phyloP scores from a whole-genome alignment of 2,888 invertebrate genomes.

The Aphidoletes aphidimyza region DNA sequence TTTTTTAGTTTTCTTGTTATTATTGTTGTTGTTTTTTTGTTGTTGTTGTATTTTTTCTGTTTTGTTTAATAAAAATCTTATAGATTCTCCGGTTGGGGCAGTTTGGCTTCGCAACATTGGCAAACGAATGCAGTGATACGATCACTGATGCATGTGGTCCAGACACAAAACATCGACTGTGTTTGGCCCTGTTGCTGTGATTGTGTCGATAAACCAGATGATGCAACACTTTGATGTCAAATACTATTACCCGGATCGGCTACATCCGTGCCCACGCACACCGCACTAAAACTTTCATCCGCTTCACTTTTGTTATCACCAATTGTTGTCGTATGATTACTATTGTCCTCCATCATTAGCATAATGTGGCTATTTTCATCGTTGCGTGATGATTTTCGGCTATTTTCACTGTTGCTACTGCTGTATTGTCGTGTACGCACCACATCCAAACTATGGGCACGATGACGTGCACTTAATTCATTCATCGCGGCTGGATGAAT shows the following conservation, averaged over 20 bases:
- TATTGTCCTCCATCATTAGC: conserved; percentile 61
- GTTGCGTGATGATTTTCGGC: conserved; percentile 64
- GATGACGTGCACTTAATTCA: conserved; percentile 60
- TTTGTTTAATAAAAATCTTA: conserved; percentile 58
- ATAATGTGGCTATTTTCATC: conserved; percentile 61
- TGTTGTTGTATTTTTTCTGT: no score
- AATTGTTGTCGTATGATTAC: conserved; percentile 62
- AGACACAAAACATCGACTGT: conserved; percentile 61
- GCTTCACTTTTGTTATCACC: conserved; percentile 62
- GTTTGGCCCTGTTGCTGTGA: conserved; percentile 59
- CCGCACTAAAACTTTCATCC: conserved; percentile 60
- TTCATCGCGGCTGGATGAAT: conserved; percentile 18
- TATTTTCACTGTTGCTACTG: conserved; percentile 64
- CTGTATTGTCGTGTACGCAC: conserved; percentile 62
- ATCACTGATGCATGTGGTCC: conserved; percentile 66
- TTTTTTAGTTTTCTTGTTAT: no score
- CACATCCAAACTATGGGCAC: conserved; percentile 66
- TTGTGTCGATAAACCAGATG: conserved; percentile 60
- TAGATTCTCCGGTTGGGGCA: conserved; percentile 66
- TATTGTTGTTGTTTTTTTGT: no score
- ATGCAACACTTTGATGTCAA: conserved; percentile 66
- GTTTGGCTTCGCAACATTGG: conserved; percentile 66
- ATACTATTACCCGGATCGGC: conserved; percentile 59
- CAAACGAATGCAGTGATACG: conserved; percentile 65
- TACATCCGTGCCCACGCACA: conserved; percentile 48